Evolutionary conservation across 2,888 invertebrate genomes (phyloP).

Genomic region (Chymomyza amoena): DNA sequence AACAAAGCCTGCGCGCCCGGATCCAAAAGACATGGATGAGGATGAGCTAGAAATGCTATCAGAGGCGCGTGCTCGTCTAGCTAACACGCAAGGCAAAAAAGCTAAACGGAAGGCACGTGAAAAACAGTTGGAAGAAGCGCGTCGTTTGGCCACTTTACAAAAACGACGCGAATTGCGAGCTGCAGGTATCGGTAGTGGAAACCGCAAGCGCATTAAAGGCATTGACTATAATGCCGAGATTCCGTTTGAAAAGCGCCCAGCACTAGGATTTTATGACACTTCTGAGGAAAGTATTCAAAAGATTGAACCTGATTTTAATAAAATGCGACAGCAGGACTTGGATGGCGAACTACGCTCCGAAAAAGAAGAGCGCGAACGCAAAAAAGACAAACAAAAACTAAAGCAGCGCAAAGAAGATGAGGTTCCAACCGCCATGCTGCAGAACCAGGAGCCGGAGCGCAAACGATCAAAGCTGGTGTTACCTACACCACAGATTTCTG

Average conservation of each 20-base stretch:
- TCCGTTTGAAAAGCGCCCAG: slow-evolving; percentile 97
- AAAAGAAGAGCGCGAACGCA: slow-evolving; percentile 94
- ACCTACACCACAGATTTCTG: slow-evolving; percentile 97
- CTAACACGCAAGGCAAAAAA: slow-evolving; percentile 97
- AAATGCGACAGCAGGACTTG: slow-evolving; percentile 93
- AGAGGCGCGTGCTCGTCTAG: slow-evolving; percentile 97
- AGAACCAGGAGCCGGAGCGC: slow-evolving; percentile 92
- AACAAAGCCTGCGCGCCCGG: slow-evolving; percentile 99
- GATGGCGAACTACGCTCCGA: slow-evolving; percentile 95
- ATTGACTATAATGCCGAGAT: slow-evolving; percentile 98
- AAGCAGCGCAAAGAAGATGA: slow-evolving; percentile 98
- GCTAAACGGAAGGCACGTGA: slow-evolving; percentile 97
- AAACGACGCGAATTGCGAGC: slow-evolving; percentile 98
- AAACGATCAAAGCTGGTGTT: slow-evolving; percentile 97
- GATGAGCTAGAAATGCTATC: slow-evolving; percentile 99
- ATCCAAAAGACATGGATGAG: slow-evolving; percentile 99
- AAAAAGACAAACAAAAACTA: slow-evolving; percentile 96
- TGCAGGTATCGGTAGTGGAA: slow-evolving; percentile 89
- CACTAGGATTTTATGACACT: slow-evolving; percentile 96
- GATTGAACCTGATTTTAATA: slow-evolving; percentile 92
- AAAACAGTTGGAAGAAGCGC: slow-evolving; percentile 98
- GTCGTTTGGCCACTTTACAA: slow-evolving; percentile 96
- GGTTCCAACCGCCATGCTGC: slow-evolving; percentile 92
- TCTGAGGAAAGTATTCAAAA: slow-evolving; percentile 93
- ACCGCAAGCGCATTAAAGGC: slow-evolving; percentile 84